Evolutionary conservation across 53 echinoderm and acorn worm species (phyloP), one percentile per base, ranked within the genome.

Genomic region (Holothuria leucospilota): DNA sequence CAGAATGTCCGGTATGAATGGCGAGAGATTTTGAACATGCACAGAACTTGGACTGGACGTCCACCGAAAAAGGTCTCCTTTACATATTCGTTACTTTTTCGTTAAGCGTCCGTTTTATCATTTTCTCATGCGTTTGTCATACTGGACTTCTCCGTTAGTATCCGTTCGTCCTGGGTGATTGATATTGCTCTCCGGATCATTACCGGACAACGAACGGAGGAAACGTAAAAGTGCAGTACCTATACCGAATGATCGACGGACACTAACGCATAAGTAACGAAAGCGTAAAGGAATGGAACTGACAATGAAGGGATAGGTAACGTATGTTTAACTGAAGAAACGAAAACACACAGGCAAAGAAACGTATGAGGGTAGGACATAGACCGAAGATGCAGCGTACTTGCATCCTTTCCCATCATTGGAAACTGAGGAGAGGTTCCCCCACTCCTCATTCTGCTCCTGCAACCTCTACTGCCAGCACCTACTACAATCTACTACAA

Each of bases 121-220:
- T 6, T 77, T 51, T n/a, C 51, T 21, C 51, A 18, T 77, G 52
- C 52, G 23, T 77, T 77, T 77, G 6, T 77, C 23, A 77, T 77
- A 40, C 77, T 23, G 77, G 20, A 51, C 28, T 20, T 77, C 49
- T 77, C 27, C 53, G 1, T 77, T 46, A 9, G 46, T 46, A 46
- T 46, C 10, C 20, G 38, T 70, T 46, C 10, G 77, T 51, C 52
- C 51, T n/a, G 14, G 77, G 77, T 77, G 42, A 77, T 77, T 77
- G 77, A 53, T 46, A 21, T 77, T 77, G 53, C 53, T 46, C 77
- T 52, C 77, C 77, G 56, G 77, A 77, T 77, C 77, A 77, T 77
- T 77, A 46, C 21, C 77, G 42, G 53, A 51, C 77, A 77, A 77
- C 9, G 8, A 77, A 77, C 13, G 52, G 52, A 51, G 52, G 77